A percentile compares a stretch with the other conserved stretches of the same genome.
Evolutionary conservation across 2,113 vertebrate species (phyloP).

Genomic region (Echinops telfairi): DNA sequence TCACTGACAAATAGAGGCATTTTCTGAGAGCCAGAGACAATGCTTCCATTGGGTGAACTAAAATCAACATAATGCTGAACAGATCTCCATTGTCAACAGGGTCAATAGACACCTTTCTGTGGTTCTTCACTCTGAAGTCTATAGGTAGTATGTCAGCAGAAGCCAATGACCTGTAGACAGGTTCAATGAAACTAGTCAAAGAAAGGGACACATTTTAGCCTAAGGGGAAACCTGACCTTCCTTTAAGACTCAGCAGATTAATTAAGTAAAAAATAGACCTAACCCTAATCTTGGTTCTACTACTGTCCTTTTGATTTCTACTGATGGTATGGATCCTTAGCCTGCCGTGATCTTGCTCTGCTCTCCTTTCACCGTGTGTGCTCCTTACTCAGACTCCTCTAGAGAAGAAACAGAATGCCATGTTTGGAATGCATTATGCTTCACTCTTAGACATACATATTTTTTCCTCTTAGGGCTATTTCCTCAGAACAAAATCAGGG

Average conservation of each 20-base stretch:
- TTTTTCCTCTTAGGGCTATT: constrained; percentile 14
- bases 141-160: constrained; percentile 17
- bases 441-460: neutral
- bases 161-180: neutral
- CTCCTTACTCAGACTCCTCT: neutral
- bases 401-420: constrained; percentile 8
- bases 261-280: neutral
- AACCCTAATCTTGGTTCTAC: neutral
- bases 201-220: neutral
- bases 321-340: neutral
- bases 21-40: constrained; percentile 15
- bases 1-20: constrained; percentile 8
- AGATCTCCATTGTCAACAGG: constrained; percentile 7
- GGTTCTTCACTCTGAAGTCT: constrained; percentile 9
- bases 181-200: neutral
- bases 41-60: neutral
- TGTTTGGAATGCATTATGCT: neutral
- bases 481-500: constrained; percentile 24
- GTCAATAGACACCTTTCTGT: neutral
- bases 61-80: constrained; percentile 22
- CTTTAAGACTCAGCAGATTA: neutral
- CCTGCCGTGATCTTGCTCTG: neutral
- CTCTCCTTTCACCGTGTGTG: neutral
- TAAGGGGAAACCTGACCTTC: neutral
- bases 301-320: neutral